Evolutionary conservation across 2,888 invertebrate genomes (phyloP), one percentile per base, ranked within the genome.

Genomic region (Agrotis ipsilon): DNA sequence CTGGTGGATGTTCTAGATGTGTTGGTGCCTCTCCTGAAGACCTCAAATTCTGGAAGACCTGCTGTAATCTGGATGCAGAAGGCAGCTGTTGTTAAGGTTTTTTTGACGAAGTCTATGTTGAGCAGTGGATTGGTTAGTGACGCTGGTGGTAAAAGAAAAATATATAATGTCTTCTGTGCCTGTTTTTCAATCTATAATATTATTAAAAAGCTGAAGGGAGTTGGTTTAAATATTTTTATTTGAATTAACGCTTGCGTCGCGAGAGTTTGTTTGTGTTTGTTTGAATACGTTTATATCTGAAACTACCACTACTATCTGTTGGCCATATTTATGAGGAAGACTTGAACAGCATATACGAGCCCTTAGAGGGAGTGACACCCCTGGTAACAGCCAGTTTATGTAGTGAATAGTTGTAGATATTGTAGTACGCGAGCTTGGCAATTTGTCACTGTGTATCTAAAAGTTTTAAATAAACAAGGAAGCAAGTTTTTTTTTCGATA

Each of bases 121-220:
- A 59, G 66, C 52, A 48, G 58, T 59, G 32, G 46, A 78, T 49
- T 69, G 55, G 43, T 49, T 62, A 78, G 57, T 60, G 63, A 48
- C 46, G 16, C 67, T 80, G 67, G 57, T 52, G 66, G 48, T 67
- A 48, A 79, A 75, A 76, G 49, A 79, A 79, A 76, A 74, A 61
- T 51, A 61, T 27, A 52, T 49, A 55, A 78, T 79, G 55, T 60
- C 65, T 43, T 9, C 52, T 52, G 46, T 52, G 43, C 18, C 43
- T 24, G 49, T 54, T 45, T 24, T 14, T 45, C 19, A 13, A 55
- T 21, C 2, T 39, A 39, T 11, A 1, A 1, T 39, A 11, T 11
- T 4, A 39, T 39, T 24, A 24, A 24, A 39, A 39, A 39, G 39
- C 9, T 39, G 11, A 39, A 39, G 24, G 24, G 24, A 24, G 3